Evolutionary conservation across 2,797 vertebrate species (phyloP).

Genomic region (Platalea minor): DNA sequence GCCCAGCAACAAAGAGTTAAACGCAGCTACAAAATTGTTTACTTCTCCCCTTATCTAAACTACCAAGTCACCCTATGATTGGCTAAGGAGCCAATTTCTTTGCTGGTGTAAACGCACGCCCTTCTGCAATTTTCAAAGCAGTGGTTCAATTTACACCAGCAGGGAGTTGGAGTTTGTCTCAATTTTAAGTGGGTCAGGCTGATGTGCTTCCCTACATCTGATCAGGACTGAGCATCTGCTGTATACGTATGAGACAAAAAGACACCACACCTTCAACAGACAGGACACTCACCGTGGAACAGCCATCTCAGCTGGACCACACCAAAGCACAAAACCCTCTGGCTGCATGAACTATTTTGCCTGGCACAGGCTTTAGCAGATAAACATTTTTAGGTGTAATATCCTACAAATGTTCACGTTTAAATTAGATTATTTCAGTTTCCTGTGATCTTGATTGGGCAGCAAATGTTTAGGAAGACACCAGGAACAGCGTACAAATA

Average conservation of each 20-base stretch:
- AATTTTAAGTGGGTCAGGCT: neutral
- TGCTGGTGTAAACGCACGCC: neutral
- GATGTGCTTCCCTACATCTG: neutral
- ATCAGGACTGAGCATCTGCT: neutral
- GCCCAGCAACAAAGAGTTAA: neutral
- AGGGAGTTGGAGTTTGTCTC: neutral
- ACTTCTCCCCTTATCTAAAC: neutral
- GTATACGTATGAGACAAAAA: fast-evolving
- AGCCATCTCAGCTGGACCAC: neutral
- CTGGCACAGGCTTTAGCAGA: neutral
- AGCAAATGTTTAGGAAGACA: neutral
- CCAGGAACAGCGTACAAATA: neutral
- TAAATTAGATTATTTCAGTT: neutral
- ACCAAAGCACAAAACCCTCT: neutral
- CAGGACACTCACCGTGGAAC: neutral
- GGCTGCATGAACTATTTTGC: neutral
- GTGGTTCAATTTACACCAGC: neutral
- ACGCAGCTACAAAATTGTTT: neutral
- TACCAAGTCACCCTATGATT: neutral
- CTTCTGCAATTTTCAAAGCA: neutral
- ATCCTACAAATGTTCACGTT: neutral
- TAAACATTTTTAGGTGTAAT: fast-evolving
- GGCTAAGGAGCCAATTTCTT: neutral
- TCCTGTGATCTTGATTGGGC: neutral
- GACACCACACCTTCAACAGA: too few relatives aligned